Percentiles rank a stretch among this genome's conserved stretches.
Evolutionary conservation across 2,888 invertebrate genomes (phyloP).

Genomic region (Tachina grossa): DNA sequence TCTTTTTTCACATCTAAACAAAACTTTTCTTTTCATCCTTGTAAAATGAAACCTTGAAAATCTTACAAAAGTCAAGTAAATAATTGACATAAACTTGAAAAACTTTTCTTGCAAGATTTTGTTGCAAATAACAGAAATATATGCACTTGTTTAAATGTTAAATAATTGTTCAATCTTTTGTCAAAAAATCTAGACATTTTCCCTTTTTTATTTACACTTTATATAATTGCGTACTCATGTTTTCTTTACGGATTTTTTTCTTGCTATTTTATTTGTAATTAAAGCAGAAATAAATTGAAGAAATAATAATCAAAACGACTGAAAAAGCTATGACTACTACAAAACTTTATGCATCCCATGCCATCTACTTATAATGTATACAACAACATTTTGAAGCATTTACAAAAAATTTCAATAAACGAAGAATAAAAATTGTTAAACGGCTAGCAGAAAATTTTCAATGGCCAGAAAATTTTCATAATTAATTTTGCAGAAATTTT

Average conservation of each 20-base stretch:
- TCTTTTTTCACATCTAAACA: not conserved
- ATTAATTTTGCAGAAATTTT: not conserved
- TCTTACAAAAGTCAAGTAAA: constrained; percentile 3
- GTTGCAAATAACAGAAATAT: not conserved
- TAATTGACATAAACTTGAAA: constrained; percentile 49
- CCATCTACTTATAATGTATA: not conserved
- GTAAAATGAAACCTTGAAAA: constrained; percentile 38
- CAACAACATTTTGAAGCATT: constrained; percentile 1
- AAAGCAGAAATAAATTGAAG: not conserved
- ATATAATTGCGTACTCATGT: constrained; percentile 29
- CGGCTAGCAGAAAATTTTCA: not conserved
- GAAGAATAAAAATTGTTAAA: not conserved
- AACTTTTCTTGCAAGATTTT: constrained; percentile 6
- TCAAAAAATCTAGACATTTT: not conserved
- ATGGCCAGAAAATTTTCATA: not conserved
- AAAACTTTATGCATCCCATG: not conserved
- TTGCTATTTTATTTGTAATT: not conserved
- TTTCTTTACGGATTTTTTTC: not conserved
- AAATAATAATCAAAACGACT: not conserved
- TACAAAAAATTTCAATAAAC: not conserved
- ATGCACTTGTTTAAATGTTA: not conserved
- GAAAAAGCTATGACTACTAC: not conserved
- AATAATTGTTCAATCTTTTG: constrained; percentile 9
- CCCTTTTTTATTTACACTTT: constrained; percentile 23
- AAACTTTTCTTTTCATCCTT: constrained; percentile 10